These are phyloP conservation scores for Parasteatoda tepidariorum DNA, from an alignment of 1,140 invertebrate genomes.

Conservation along the genomic window DNA sequence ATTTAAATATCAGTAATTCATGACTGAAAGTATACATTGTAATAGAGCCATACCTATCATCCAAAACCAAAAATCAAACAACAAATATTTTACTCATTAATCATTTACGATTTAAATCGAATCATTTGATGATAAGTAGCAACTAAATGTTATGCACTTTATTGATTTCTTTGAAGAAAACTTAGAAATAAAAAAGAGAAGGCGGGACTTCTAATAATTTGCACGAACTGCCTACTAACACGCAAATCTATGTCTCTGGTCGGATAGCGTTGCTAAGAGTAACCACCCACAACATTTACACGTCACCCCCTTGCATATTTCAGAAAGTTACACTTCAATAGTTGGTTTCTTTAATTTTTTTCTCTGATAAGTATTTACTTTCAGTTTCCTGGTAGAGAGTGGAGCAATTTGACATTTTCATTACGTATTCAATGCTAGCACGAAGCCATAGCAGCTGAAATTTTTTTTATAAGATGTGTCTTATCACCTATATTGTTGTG, in stretches of 20 bases:
- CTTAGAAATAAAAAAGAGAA: not conserved
- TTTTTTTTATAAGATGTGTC: slow-evolving; percentile 2
- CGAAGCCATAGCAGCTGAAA: not conserved
- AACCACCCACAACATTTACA: slow-evolving; percentile 46
- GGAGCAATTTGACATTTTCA: not conserved
- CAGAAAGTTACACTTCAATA: not conserved
- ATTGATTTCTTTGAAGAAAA: not conserved
- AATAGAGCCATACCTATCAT: too few species aligned
- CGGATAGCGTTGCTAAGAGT: slow-evolving; percentile 52
- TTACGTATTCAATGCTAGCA: not conserved
- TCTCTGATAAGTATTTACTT: not conserved
- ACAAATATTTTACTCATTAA: not conserved
- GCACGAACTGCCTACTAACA: slow-evolving; percentile 20
- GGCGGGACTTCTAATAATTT: slow-evolving; percentile 42
- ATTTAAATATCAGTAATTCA: too few species aligned
- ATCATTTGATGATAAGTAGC: not conserved
- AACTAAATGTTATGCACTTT: not conserved
- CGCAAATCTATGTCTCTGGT: slow-evolving; percentile 14
- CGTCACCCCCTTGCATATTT: not conserved
- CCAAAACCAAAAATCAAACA: not conserved
- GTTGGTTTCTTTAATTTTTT: not conserved
- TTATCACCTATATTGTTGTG: too few species aligned
- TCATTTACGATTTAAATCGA: not conserved
- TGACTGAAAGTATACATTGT: too few species aligned
- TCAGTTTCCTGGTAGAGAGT: not conserved